These are phyloP conservation scores for Microcebus lehilahytsara DNA, from an alignment of 2,113 vertebrate species.

Conservation along the genomic window DNA sequence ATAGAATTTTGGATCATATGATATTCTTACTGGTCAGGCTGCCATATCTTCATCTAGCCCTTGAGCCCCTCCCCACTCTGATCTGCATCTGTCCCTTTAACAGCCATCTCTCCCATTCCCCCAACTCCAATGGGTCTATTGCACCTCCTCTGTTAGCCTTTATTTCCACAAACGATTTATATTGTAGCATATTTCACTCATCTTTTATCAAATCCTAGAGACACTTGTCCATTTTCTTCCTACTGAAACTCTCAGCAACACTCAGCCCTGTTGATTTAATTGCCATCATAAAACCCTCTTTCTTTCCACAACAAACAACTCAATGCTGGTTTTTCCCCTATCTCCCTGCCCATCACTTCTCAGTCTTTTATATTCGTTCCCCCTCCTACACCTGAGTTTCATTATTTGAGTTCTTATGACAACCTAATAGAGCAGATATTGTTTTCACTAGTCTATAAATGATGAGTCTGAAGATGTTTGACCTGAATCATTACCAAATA, in stretches of 20 bases:
- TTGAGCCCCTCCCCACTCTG: not conserved
- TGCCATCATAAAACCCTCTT: not conserved
- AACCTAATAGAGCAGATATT: not conserved
- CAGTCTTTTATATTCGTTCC: not conserved
- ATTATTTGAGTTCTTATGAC: not conserved
- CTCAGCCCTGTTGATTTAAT: not conserved
- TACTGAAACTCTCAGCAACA: not conserved
- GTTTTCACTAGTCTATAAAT: not conserved
- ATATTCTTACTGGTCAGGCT: not conserved
- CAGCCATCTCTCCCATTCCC: not conserved
- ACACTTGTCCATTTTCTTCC: not conserved
- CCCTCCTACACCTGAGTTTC: not conserved
- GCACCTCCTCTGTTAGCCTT: not conserved
- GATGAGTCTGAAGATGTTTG: not conserved
- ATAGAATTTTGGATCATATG: not conserved
- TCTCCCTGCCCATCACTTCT: not conserved
- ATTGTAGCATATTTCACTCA: not conserved
- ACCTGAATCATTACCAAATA: not conserved
- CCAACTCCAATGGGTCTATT: not conserved
- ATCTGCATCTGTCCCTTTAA: not conserved
- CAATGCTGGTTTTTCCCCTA: not conserved
- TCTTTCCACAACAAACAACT: not conserved
- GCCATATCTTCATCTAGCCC: not conserved
- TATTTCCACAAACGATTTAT: not conserved
- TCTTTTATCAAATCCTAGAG: not conserved